These are phyloP conservation scores for Scomberomorus guttatus DNA, from an alignment of 2,797 vertebrate species.

Conservation along the genomic window DNA sequence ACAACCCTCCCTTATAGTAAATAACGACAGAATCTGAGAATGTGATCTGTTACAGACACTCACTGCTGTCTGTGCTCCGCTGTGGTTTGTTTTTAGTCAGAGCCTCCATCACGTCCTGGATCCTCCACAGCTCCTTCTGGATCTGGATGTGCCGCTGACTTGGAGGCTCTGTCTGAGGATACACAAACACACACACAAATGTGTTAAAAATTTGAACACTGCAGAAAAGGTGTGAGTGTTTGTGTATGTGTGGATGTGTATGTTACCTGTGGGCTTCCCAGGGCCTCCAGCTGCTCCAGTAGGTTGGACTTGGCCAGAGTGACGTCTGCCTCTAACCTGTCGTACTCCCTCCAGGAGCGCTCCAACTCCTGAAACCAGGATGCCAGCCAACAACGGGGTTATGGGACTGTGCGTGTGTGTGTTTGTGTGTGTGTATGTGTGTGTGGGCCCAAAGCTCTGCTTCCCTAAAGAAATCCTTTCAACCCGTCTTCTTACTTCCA, in stretches of 20 bases:
- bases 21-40: not conserved
- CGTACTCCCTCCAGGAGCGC: conserved; percentile 92
- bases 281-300: conserved; percentile 92
- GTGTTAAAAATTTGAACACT: not conserved
- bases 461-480: not conserved
- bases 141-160: conserved; percentile 95
- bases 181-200: not conserved
- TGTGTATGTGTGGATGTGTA: not conserved
- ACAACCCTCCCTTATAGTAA: not conserved
- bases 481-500: too few species aligned
- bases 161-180: conserved; percentile 91
- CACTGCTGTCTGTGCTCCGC: conserved; percentile 86
- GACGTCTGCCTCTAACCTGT: conserved; percentile 92
- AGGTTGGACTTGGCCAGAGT: conserved; percentile 90
- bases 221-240: not conserved
- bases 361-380: conserved; percentile 90
- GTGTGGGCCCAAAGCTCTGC: not conserved
- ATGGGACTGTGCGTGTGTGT: not conserved
- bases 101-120: conserved; percentile 98
- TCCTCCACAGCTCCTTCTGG: conserved; percentile 98
- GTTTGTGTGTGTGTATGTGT: not conserved
- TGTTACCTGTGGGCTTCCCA: conserved; percentile 87
- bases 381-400: not conserved
- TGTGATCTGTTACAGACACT: conserved; percentile 18
- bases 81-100: conserved; percentile 93